These are phyloP conservation scores for Magallana ariakensis DNA, from an alignment of 1,140 invertebrate species.

Conservation along the genomic window DNA sequence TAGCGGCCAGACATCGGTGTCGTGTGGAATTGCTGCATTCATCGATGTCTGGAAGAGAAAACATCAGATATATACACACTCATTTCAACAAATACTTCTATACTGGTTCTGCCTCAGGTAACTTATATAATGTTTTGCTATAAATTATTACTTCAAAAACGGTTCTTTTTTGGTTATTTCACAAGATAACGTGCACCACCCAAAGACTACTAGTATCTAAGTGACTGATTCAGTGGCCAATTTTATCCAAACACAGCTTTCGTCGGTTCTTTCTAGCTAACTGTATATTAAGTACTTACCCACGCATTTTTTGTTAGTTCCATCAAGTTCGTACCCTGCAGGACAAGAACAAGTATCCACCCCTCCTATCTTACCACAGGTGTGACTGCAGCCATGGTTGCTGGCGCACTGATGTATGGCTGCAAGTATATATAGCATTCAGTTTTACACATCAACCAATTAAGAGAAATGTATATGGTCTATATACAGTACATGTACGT, in stretches of 20 bases:
- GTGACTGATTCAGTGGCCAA: background rate
- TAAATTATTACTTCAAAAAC: no score
- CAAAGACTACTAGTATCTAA: no score
- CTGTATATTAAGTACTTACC: background rate
- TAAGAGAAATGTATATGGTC: no score
- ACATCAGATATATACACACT: background rate
- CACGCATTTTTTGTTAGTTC: background rate
- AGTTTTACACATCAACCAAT: no score
- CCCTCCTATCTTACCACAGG: constrained; percentile 52
- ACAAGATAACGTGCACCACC: no score
- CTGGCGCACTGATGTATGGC: constrained; percentile 23
- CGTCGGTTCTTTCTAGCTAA: no score
- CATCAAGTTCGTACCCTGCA: constrained; percentile 37
- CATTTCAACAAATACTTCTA: no score
- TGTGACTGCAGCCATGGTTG: constrained; percentile 41
- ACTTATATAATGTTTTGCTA: no score
- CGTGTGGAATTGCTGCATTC: constrained; percentile 51
- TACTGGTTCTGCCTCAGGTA: no score
- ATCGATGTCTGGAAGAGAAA: constrained; percentile 61
- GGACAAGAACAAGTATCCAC: constrained; percentile 51
- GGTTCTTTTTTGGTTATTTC: no score
- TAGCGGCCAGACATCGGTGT: constrained; percentile 43
- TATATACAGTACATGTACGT: no score
- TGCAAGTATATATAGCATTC: background rate
- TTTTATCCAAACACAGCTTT: no score